Evolutionary conservation across 1,140 invertebrate genomes (phyloP), one percentile per base, ranked within the genome.

Genomic region (Lepidurus arcticus): DNA sequence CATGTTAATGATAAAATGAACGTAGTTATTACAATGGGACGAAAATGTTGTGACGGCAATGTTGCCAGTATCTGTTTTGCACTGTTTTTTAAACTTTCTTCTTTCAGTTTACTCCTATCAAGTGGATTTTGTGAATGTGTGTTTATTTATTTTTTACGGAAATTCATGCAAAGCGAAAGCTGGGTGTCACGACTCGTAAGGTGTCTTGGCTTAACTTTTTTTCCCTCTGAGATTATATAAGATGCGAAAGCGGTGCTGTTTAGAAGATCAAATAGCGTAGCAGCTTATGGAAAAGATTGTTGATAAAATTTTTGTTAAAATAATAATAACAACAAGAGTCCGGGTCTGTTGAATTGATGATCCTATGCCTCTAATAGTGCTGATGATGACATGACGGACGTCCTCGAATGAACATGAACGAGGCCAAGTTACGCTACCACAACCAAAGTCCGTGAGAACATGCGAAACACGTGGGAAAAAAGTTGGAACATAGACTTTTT

Each of bases 381-480:
- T 65, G 53, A 16, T 13, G 53, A 65, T 16, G 53, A 65, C 53
- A 65, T 65, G 53, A 65, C n/a, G 53, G 53, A 65, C 53, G 53
- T 65, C 21, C 53, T 65, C 21, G 53, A 65, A 21, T 65, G 53
- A 65, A 16, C 53, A 65, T 21, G n/a, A 65, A 65, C 53, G 53
- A 65, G 53, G 53, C 13, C 53, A 65, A n/a, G 53, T 65, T 65
- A 65, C 16, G 53, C 53, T 13, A 65, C 53, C 53, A 65, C 21
- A 65, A 65, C 53, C 21, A 65, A 34, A 65, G n/a, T 65, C 53
- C 53, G 53, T 65, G 53, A 65, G 53, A 65, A 65, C 53, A 65
- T 65, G 53, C 53, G 53, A 65, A 65, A 21, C 53, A 65, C 53
- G 53, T 65, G 53, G 53, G 53, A 65, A 65, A 65, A 65, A 65